A percentile compares a stretch with the other conserved stretches of the same genome.
phyloP scores from a whole-genome alignment of 2,113 vertebrate species.

The Urocitellus parryii region DNA sequence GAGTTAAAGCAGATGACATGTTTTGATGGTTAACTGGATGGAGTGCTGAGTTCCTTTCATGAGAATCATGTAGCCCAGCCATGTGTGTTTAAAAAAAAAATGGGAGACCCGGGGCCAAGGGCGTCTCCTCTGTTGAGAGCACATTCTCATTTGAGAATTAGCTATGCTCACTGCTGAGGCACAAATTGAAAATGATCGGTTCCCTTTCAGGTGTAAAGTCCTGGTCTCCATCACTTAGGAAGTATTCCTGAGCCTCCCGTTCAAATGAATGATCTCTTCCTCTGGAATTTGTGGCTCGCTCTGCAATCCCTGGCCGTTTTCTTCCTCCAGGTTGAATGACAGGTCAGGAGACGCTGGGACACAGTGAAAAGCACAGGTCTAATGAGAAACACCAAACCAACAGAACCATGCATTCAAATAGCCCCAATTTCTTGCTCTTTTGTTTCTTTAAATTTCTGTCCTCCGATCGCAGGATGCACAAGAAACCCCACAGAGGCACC shows the following conservation, averaged over 20 bases:
- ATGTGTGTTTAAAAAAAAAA: not conserved
- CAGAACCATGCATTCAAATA: not conserved
- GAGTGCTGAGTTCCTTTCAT: not conserved
- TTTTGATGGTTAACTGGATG: not conserved
- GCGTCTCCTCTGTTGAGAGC: not conserved
- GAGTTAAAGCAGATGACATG: not conserved
- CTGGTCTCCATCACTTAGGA: not conserved
- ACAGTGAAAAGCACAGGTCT: not conserved
- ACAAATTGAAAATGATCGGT: not conserved
- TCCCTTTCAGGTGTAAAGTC: not conserved
- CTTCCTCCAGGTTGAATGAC: not conserved
- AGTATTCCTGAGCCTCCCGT: not conserved
- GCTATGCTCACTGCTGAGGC: not conserved
- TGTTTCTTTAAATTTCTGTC: not conserved
- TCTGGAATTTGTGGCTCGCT: not conserved
- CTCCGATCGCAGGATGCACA: not conserved
- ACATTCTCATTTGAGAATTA: not conserved
- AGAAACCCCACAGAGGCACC: not conserved
- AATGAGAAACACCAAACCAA: not conserved
- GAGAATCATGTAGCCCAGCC: not conserved
- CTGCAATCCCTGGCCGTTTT: not conserved
- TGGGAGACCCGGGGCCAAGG: no score
- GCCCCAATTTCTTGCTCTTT: not conserved
- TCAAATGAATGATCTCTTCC: not conserved
- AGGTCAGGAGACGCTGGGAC: not conserved